phyloP scores from a whole-genome alignment of 1,140 invertebrate species.

The Drosophila dunni region DNA sequence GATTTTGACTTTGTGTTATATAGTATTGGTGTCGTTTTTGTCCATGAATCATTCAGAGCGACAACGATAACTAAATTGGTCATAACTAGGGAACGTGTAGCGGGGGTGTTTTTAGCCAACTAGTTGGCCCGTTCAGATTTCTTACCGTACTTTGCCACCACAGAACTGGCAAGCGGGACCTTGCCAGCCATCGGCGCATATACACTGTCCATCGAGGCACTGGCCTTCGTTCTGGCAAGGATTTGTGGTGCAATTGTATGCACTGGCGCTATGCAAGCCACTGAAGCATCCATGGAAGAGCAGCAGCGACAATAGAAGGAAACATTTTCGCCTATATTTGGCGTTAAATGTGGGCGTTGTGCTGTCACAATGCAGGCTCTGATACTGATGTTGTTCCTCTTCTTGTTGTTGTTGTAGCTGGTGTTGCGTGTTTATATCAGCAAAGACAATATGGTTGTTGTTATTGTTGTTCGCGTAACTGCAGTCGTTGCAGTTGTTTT shows the following conservation, averaged over 20 bases:
- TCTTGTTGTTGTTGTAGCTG: constrained; percentile 47
- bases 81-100: neutral
- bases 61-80: constrained; percentile 48
- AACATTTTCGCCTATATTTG: constrained; percentile 83
- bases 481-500: constrained; percentile 19
- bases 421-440: constrained; percentile 46
- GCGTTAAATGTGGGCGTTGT: constrained; percentile 79
- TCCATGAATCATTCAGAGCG: constrained; percentile 34
- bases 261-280: constrained; percentile 68
- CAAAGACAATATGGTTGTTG: neutral
- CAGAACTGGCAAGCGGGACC: constrained; percentile 94
- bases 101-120: neutral
- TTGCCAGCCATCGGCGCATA: constrained; percentile 96
- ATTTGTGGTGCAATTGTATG: constrained; percentile 82
- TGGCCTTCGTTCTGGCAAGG: constrained; percentile 89
- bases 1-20: constrained; percentile 21
- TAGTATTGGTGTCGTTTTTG: constrained; percentile 3
- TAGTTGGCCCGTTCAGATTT: constrained; percentile 41
- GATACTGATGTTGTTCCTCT: constrained; percentile 33
- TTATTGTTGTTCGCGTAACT: constrained; percentile 21
- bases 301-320: constrained; percentile 69
- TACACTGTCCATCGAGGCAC: constrained; percentile 91
- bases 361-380: constrained; percentile 47
- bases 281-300: constrained; percentile 78
- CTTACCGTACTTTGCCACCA: constrained; percentile 95